phyloP scores from a whole-genome alignment of 2,113 vertebrate genomes.

The Sapayoa aenigma region DNA sequence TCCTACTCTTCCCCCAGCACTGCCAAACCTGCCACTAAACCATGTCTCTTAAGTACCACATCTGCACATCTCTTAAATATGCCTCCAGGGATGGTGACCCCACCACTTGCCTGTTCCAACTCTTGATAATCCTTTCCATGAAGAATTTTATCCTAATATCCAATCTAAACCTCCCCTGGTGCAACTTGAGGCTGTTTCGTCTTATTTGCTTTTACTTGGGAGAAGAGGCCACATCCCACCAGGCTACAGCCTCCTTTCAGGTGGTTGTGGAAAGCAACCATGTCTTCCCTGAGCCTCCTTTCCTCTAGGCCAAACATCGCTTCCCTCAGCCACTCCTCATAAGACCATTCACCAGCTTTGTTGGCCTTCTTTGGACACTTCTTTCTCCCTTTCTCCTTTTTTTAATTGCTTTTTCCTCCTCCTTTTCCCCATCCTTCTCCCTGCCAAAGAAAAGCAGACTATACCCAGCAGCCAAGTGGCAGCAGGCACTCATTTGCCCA shows the following conservation, averaged over 20 bases:
- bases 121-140: no score
- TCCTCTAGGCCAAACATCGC: neutral
- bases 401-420: neutral
- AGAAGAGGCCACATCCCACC: neutral
- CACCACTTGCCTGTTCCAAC: neutral
- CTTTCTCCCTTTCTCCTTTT: neutral
- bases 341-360: neutral
- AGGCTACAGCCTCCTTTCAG: neutral
- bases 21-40: neutral
- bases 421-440: neutral
- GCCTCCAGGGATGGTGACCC: neutral
- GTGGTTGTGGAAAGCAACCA: neutral
- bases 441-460: neutral
- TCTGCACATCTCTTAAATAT: neutral
- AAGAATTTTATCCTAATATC: neutral
- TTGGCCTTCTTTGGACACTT: neutral
- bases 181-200: neutral
- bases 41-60: neutral
- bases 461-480: neutral
- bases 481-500: accelerated
- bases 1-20: neutral
- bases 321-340: neutral
- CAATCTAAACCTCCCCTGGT: neutral
- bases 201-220: neutral
- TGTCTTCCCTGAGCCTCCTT: neutral